Base-by-base conservation (phyloP, 64 coral and sea anemone species). In the Porites lutea region DNA sequence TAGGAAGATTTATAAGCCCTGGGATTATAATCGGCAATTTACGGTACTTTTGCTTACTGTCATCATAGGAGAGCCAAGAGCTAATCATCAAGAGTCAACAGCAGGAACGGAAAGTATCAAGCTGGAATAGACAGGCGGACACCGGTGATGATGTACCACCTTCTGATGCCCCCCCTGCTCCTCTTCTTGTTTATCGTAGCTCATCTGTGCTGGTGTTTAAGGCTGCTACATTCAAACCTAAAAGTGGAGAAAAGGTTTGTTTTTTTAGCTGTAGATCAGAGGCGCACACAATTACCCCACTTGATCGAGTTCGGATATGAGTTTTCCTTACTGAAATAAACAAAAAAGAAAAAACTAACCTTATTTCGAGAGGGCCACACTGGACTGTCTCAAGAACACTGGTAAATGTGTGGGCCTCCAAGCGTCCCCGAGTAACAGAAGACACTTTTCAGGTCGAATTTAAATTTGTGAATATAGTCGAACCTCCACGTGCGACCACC, bases 31-130 rank as follows among this genome's bases (percentile, higher is more conserved):
- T 0, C 27, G 27, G 27, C 27, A 37, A 37, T 37, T 37, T 37
- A 37, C 27, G 0, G 0, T 37, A 37, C 27, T 37, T 1, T 37
- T 37, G 27, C 47, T 12, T 62, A 43, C 59, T 52, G 69, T 27
- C n/a, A 91, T 8, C 72, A 4, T 22, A 98, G 97, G 97, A 99
- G 78, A 96, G 97, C 76, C 87, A 91, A 27, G 91, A 99, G 52
- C 72, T 96, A 59, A 99, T 96, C 52, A 92, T 91, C 18, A 99
- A 99, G 72, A 82, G 88, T 11, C 91, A 99, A 52, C 91, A 93
- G 65, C 97, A 96, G 83, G 91, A 99, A 52, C 76, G 77, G 19
- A 91, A 94, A 50, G 43, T 94, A 47, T 87, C 88, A 71, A 83
- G 51, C 10, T 77, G 65, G 59, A 94, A 93, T 72, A 96, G 78